Evolutionary conservation across 2,113 vertebrate species (phyloP).

Genomic region (Daphoenositta chrysoptera): DNA sequence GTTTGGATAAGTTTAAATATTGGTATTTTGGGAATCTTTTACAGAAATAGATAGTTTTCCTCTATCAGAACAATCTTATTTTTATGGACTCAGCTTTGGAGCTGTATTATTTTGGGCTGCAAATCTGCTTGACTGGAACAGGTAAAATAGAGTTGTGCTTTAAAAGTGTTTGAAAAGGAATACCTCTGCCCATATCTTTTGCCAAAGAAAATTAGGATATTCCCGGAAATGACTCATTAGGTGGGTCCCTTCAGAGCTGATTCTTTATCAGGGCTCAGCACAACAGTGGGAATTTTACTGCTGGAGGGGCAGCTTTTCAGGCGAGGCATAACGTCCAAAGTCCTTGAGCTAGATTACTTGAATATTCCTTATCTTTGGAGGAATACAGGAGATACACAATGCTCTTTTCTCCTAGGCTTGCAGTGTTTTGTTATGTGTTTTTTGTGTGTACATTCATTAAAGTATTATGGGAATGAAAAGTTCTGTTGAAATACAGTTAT

Average conservation of each 20-base stretch:
- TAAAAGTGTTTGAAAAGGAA: background rate
- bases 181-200: background rate
- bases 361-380: slow-evolving; percentile 16
- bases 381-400: background rate
- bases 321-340: background rate
- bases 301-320: slow-evolving; percentile 5
- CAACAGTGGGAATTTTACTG: slow-evolving; percentile 8
- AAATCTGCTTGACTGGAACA: background rate
- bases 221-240: slow-evolving; percentile 37
- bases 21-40: background rate
- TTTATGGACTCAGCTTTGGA: background rate
- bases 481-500: background rate
- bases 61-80: background rate
- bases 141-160: background rate
- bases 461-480: background rate
- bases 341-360: background rate
- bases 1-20: background rate
- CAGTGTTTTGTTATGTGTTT: background rate
- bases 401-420: background rate
- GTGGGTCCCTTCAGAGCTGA: background rate
- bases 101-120: background rate
- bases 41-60: background rate
- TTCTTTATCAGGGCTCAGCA: slow-evolving; percentile 15
- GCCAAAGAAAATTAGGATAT: background rate
- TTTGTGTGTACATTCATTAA: background rate